phyloP scores from a whole-genome alignment of 1,140 invertebrate species.

The Venturia canescens region DNA sequence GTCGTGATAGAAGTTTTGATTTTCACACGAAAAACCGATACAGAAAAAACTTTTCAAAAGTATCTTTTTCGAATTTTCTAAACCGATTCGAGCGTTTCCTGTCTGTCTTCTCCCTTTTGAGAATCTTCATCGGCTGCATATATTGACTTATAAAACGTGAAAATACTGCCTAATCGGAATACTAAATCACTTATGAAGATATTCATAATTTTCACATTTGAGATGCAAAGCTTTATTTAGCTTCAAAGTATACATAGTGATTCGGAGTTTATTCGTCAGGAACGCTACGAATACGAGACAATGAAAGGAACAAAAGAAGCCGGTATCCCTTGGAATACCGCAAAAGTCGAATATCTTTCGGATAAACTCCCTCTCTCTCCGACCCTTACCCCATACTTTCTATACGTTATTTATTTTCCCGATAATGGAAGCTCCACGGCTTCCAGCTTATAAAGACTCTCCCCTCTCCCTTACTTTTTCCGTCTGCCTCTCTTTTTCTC shows the following conservation, averaged over 20 bases:
- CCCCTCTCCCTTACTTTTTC: background rate
- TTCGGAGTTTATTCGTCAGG: background rate
- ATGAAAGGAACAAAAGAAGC: background rate
- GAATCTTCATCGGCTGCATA: too few relatives aligned
- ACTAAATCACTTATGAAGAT: too few relatives aligned
- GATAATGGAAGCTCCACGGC: conserved; percentile 5
- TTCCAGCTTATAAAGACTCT: background rate
- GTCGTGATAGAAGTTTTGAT: too few relatives aligned
- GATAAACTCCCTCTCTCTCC: background rate
- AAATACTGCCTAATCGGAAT: too few relatives aligned
- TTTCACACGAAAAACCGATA: too few relatives aligned
- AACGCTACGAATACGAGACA: background rate
- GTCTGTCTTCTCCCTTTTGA: too few relatives aligned
- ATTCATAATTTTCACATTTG: background rate
- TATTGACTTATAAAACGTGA: too few relatives aligned
- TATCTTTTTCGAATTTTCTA: too few relatives aligned
- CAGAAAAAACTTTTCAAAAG: too few relatives aligned
- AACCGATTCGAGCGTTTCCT: too few relatives aligned
- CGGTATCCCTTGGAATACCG: background rate
- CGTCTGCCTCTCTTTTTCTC: background rate
- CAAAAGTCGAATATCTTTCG: conserved; percentile 11
- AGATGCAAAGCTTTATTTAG: background rate
- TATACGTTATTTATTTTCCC: conserved; percentile 2
- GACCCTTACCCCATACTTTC: background rate
- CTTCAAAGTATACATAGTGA: background rate